Evolutionary conservation across 2,113 vertebrate species (phyloP), one percentile per base, ranked within the genome.

Genomic region (Tamias sibiricus): DNA sequence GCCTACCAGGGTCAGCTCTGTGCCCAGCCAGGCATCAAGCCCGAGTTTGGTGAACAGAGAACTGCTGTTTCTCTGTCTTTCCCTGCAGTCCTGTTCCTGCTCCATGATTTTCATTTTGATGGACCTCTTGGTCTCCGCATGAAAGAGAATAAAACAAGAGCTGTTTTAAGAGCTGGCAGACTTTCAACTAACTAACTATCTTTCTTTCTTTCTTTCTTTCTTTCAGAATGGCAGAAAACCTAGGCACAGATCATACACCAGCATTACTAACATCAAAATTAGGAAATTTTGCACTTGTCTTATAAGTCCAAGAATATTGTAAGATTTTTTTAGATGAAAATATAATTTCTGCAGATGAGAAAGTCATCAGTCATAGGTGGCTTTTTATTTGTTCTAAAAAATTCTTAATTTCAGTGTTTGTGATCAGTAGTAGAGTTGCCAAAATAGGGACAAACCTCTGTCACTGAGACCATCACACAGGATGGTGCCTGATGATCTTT

Each of bases 121-220:
- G 54, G 52, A 74, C 57, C 90, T 44, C 44, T 93, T 89, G 74
- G 35, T 47, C 59, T 90, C 6, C 0, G 16, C 54, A 74, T 91
- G 72, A 97, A 96, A 95, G 79, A 84, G 83, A 97, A 96, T 86
- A 82, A 97, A 97, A 87, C 42, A 95, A 84, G 87, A 83, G 64
- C n/a, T 89, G 35, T 93, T 92, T 92, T 35, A 82, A 83, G 59
- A 90, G 49, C 37, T 89, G 64, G 71, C 40, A 69, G 47, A 71
- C 49, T 71, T 83, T 90, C 49, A 85, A 37, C 95, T 92, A 82
- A 88, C 96, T 35, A 90, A 30, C 62, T 44, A 59, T 37, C 44
- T 47, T 47, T 47, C 37, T 76, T 79, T 72, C 19, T 57, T 35
- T 64, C 30, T 20, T 30, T 32, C 24, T 52, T 54, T 84, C 82